phyloP scores from a whole-genome alignment of 2,888 invertebrate species.

The Dimorphilus gyrociliatus region DNA sequence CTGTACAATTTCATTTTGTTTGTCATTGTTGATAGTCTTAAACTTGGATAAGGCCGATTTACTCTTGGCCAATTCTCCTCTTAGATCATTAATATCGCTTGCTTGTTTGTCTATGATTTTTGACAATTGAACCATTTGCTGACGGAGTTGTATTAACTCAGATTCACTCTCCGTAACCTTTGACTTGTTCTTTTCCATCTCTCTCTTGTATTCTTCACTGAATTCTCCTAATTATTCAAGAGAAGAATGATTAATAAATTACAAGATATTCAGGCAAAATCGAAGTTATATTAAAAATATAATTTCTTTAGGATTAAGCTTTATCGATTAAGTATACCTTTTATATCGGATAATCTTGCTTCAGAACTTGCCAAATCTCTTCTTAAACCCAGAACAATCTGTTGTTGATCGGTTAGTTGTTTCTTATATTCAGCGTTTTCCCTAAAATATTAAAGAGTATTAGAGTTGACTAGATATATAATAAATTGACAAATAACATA shows the following conservation, averaged over 20 bases:
- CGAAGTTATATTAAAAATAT: background rate
- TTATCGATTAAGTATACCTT: constrained; percentile 22
- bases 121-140: constrained; percentile 33
- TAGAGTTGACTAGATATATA: constrained; percentile 11
- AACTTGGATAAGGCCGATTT: constrained; percentile 19
- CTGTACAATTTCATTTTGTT: constrained; percentile 11
- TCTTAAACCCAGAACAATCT: constrained; percentile 28
- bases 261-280: background rate
- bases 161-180: constrained; percentile 18
- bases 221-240: constrained; percentile 23
- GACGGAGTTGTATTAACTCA: constrained; percentile 27
- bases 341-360: constrained; percentile 32
- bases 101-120: constrained; percentile 33
- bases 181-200: constrained; percentile 26
- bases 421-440: constrained; percentile 30
- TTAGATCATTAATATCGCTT: constrained; percentile 19
- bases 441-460: too few relatives aligned
- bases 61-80: too few relatives aligned
- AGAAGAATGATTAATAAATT: constrained; percentile 1
- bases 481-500: background rate
- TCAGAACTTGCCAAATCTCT: constrained; percentile 31
- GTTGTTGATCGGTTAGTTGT: constrained; percentile 26
- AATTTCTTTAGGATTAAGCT: too few relatives aligned
- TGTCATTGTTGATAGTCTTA: constrained; percentile 18
- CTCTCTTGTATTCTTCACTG: constrained; percentile 33